Conservation (phyloP, 2,113 vertebrate genomes). For the Python bivittatus region DNA sequence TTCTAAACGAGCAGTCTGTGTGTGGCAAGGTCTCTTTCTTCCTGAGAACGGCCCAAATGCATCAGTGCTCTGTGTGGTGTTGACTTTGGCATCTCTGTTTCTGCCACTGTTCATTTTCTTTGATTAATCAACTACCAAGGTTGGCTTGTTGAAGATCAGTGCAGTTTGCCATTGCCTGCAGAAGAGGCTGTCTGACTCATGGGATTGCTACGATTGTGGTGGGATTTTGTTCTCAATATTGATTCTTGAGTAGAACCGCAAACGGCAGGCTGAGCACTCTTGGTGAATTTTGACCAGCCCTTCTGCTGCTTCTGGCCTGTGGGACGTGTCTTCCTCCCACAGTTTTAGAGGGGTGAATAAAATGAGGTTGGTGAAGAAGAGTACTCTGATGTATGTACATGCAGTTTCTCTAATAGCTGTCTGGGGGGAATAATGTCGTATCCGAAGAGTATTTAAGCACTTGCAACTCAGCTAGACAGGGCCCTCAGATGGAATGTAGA, state of each 20-base stretch:
- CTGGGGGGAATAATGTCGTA: neutral
- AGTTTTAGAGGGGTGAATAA: neutral
- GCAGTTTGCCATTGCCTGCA: neutral
- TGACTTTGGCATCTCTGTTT: neutral
- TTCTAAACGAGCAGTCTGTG: too few relatives aligned
- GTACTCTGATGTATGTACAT: rapidly evolving
- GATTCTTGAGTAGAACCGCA: neutral
- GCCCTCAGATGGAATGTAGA: neutral
- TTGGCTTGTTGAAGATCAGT: neutral
- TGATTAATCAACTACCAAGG: neutral
- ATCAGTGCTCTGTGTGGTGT: too few relatives aligned
- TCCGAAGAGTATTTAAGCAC: neutral
- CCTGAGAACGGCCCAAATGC: neutral
- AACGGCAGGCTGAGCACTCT: neutral
- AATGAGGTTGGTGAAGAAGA: neutral
- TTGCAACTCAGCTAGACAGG: neutral
- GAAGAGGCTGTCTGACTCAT: neutral
- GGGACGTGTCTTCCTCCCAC: neutral
- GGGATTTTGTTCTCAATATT: too few relatives aligned
- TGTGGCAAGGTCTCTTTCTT: neutral
- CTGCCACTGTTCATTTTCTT: neutral
- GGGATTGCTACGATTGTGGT: neutral
- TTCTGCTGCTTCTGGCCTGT: neutral
- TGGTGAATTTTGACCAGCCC: neutral
- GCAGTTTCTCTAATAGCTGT: neutral